phyloP scores from a whole-genome alignment of 2,113 vertebrate genomes.

The Phylloscopus trochiloides region DNA sequence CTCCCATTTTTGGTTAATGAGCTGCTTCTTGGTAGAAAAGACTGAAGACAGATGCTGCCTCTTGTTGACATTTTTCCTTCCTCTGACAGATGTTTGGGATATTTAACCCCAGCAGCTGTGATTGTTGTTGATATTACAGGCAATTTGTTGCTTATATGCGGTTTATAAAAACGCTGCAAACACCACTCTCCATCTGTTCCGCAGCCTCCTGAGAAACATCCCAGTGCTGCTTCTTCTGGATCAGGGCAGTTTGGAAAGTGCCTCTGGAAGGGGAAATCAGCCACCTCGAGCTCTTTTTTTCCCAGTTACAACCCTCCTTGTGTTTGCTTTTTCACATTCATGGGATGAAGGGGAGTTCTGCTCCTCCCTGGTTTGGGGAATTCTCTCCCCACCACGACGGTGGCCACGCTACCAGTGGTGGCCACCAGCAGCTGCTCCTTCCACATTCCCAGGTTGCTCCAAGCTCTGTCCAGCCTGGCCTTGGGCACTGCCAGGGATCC shows the following conservation, averaged over 20 bases:
- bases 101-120: slow-evolving; percentile 15
- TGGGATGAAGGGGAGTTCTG: background rate
- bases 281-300: background rate
- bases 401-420: background rate
- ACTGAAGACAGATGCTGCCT: background rate
- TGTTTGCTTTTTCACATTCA: background rate
- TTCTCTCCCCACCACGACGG: background rate
- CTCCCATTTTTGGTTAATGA: background rate
- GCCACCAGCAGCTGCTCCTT: background rate
- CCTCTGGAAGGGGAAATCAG: background rate
- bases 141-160: slow-evolving; percentile 12
- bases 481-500: background rate
- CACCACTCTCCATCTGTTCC: background rate
- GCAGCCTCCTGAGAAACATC: background rate
- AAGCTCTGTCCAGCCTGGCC: rapidly evolving
- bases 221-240: background rate
- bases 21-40: background rate
- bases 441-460: rapidly evolving
- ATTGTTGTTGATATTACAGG: slow-evolving; percentile 34
- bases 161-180: slow-evolving; percentile 17
- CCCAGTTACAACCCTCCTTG: rapidly evolving
- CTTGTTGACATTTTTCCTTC: slow-evolving; percentile 15
- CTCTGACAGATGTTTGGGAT: slow-evolving; percentile 22
- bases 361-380: background rate
- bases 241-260: background rate